These are phyloP conservation scores for Euthynnus affinis DNA, from an alignment of 2,797 vertebrate species.

Conservation along the genomic window DNA sequence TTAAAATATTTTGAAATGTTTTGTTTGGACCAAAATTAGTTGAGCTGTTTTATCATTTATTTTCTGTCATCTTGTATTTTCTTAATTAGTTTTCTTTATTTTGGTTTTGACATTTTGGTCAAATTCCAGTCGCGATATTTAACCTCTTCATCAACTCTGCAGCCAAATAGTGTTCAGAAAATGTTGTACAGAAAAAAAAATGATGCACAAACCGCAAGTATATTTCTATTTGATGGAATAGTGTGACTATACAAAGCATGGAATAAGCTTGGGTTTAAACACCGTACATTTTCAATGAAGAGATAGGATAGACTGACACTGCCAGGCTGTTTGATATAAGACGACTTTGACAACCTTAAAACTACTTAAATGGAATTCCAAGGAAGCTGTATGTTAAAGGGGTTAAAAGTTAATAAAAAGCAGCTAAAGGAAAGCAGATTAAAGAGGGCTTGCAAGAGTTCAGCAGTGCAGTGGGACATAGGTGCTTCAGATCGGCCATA, in stretches of 20 bases:
- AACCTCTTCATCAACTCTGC: too few relatives aligned
- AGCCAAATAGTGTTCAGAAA: too few relatives aligned
- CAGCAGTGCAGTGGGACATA: background rate
- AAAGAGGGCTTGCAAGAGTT: constrained; percentile 31
- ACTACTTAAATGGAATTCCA: background rate
- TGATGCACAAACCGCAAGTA: too few relatives aligned
- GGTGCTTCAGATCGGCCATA: background rate
- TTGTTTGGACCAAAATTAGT: too few relatives aligned
- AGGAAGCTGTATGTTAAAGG: constrained; percentile 7
- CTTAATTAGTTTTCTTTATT: too few relatives aligned
- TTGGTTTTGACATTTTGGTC: too few relatives aligned
- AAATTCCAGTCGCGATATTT: too few relatives aligned
- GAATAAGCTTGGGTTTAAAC: background rate
- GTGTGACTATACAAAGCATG: background rate
- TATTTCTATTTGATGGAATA: too few relatives aligned
- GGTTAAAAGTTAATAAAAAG: constrained; percentile 26
- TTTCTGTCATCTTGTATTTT: too few relatives aligned
- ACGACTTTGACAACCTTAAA: constrained; percentile 1
- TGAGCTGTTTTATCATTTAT: too few relatives aligned
- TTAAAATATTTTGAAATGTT: too few relatives aligned
- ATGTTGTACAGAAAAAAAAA: too few relatives aligned
- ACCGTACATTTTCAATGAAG: background rate
- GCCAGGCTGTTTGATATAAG: background rate
- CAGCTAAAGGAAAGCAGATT: constrained; percentile 35
- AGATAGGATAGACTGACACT: background rate